phyloP scores from a whole-genome alignment of 2,113 vertebrate genomes.

The Galemys pyrenaicus region DNA sequence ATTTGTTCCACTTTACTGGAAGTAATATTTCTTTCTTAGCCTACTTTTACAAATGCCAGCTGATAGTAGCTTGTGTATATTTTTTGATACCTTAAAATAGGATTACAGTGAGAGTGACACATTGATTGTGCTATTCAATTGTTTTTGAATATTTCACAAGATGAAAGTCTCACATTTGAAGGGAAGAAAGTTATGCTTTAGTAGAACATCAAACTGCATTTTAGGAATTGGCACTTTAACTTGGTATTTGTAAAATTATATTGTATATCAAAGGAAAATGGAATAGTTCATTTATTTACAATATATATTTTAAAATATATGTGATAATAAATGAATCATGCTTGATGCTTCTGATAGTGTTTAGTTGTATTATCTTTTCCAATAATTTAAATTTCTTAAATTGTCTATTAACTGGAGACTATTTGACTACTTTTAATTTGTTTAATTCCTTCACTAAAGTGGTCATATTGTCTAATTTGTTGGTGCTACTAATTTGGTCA shows the following conservation, averaged over 20 bases:
- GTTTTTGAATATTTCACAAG: neutral
- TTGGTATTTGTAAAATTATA: neutral
- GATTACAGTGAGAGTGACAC: neutral
- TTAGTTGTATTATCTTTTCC: neutral
- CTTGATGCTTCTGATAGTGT: neutral
- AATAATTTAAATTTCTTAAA: neutral
- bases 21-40: conserved; percentile 73
- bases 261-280: neutral
- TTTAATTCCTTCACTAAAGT: neutral
- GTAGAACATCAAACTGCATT: neutral
- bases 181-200: neutral
- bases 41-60: conserved; percentile 71
- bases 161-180: neutral
- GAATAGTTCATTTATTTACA: neutral
- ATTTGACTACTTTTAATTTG: neutral
- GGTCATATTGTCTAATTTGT: neutral
- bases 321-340: neutral
- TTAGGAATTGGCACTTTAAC: neutral
- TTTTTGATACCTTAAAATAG: conserved; percentile 64
- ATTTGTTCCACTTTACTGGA: conserved; percentile 77
- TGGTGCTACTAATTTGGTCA: neutral
- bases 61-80: conserved; percentile 74
- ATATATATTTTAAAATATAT: neutral
- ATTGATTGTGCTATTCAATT: neutral
- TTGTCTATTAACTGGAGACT: neutral